These are phyloP conservation scores for Butorides virescens DNA, from an alignment of 2,113 vertebrate species.

Conservation along the genomic window DNA sequence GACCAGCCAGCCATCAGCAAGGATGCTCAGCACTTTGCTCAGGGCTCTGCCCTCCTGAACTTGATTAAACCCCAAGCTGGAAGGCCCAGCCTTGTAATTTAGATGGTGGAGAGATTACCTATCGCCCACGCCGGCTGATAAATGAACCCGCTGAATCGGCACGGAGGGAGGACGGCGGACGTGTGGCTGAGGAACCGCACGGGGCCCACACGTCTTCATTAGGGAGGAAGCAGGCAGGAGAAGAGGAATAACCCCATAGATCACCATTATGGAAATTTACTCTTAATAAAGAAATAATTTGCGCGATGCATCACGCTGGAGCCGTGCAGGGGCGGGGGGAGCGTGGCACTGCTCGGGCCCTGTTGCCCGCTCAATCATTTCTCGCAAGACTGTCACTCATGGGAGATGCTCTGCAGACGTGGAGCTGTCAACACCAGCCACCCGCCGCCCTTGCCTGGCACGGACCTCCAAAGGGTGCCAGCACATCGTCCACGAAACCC, in stretches of 20 bases:
- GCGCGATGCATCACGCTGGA: not conserved
- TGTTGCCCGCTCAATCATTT: not conserved
- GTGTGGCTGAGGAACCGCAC: not conserved
- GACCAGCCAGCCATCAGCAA: not conserved
- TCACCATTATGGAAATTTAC: conserved; percentile 56
- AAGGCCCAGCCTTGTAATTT: not conserved
- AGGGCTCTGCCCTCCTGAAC: not conserved
- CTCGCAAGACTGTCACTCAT: not conserved
- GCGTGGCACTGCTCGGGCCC: not conserved
- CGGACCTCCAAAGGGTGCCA: not conserved
- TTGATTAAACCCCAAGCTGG: not conserved
- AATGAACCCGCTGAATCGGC: not conserved
- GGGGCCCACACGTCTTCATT: conserved; percentile 22
- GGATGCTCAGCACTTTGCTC: not conserved
- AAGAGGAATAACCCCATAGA: not conserved
- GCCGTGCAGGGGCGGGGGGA: not conserved
- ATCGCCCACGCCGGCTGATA: not conserved
- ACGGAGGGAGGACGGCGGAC: accelerated
- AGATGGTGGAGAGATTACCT: not conserved
- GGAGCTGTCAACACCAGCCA: not conserved
- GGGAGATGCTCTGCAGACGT: not conserved
- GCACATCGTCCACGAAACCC: accelerated
- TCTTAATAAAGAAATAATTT: conserved; percentile 57
- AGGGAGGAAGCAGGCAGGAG: conserved; percentile 4
- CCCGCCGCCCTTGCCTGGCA: not conserved